phyloP scores from a whole-genome alignment of 2,888 invertebrate genomes.

The Pycnomerus fuliginosus region DNA sequence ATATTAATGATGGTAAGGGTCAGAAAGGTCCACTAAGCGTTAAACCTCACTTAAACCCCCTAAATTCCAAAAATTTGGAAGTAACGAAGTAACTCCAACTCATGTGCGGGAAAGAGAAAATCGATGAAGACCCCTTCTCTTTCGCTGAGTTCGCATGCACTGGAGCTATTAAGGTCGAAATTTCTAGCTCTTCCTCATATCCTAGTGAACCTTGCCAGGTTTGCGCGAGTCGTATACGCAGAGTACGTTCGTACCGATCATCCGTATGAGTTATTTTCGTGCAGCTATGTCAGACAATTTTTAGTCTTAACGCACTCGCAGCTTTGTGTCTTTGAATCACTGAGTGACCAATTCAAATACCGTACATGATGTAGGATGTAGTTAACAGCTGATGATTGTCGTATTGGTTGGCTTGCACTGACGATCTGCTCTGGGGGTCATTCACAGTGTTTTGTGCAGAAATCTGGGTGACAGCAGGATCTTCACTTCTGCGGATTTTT shows the following conservation, averaged over 20 bases:
- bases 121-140: constrained; percentile 17
- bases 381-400: constrained; percentile 19
- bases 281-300: constrained; percentile 16
- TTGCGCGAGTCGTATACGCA: background rate
- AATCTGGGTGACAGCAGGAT: constrained; percentile 1
- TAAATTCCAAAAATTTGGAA: no score
- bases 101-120: constrained; percentile 27
- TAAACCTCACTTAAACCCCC: no score
- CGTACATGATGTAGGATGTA: constrained; percentile 6
- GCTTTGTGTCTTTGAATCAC: constrained; percentile 11
- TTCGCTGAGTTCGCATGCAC: constrained; percentile 26
- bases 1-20: no score
- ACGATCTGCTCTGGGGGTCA: constrained; percentile 10
- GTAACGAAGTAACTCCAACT: no score
- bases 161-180: constrained; percentile 20
- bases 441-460: constrained; percentile 9
- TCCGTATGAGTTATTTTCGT: constrained; percentile 24
- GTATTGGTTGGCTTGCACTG: no score
- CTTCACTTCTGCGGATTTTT: background rate
- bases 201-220: background rate
- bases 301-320: constrained; percentile 45
- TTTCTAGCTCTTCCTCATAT: background rate
- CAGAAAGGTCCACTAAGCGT: no score
- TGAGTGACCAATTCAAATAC: constrained; percentile 9
- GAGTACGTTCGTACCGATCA: constrained; percentile 22